Percentiles rank a stretch among this genome's conserved stretches.
phyloP scores from a whole-genome alignment of 1,140 invertebrate genomes.

The Zaprionus vittiger region DNA sequence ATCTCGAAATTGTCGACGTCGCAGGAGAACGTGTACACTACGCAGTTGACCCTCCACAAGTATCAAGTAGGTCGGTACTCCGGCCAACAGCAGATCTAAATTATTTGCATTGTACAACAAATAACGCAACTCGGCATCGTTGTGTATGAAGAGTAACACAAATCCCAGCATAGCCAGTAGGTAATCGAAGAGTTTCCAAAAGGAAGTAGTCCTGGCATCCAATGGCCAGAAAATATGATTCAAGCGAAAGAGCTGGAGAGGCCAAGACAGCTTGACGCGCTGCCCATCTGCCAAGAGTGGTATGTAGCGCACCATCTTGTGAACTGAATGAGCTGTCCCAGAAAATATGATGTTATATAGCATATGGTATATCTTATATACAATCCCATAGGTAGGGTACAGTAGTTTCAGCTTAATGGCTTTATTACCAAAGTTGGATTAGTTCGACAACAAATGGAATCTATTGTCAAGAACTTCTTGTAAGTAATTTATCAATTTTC shows the following conservation, averaged over 20 bases:
- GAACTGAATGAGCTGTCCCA: conserved; percentile 11
- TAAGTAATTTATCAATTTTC: conserved; percentile 58
- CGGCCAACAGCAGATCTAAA: conserved; percentile 63
- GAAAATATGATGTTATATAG: conserved; percentile 29
- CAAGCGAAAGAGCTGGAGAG: conserved; percentile 52
- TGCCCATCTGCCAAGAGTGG: conserved; percentile 66
- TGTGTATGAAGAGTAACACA: conserved; percentile 56
- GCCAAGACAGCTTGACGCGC: conserved; percentile 65
- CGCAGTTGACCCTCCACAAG: conserved; percentile 71
- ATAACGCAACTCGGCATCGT: conserved; percentile 72
- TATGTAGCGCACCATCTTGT: conserved; percentile 66
- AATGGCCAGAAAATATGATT: conserved; percentile 76
- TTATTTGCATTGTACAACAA: conserved; percentile 43
- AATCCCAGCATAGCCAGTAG: conserved; percentile 36
- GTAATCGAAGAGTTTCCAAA: conserved; percentile 43
- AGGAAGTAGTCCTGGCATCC: conserved; percentile 39
- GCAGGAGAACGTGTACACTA: conserved; percentile 29
- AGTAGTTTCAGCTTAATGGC: neutral
- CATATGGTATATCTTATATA: conserved; percentile 12
- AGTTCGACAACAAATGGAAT: neutral
- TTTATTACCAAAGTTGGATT: neutral
- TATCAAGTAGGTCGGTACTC: conserved; percentile 72
- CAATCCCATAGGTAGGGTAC: neutral
- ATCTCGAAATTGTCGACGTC: conserved; percentile 32
- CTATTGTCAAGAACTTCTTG: neutral